Percentiles rank a stretch among this genome's conserved stretches.
Evolutionary conservation across 53 echinoderm and acorn worm species (phyloP).

Genomic region (Henricia sp.): DNA sequence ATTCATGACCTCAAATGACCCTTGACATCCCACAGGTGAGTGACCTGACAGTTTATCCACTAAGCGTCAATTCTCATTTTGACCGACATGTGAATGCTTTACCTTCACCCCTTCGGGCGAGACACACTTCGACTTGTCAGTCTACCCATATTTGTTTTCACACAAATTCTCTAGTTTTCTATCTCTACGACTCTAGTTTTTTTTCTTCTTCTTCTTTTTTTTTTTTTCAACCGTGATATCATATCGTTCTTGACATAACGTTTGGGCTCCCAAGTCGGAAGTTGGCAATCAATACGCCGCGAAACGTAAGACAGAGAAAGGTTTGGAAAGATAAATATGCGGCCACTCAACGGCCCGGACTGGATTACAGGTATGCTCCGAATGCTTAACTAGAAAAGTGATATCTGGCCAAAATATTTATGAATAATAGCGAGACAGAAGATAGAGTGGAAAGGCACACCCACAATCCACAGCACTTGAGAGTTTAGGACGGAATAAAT

Average conservation of each 20-base stretch:
- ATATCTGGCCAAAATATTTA: slow-evolving; percentile 23
- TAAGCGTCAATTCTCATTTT: background rate
- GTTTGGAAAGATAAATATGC: slow-evolving; percentile 1
- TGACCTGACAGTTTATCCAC: slow-evolving; percentile 16
- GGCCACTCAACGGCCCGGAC: background rate
- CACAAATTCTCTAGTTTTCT: background rate
- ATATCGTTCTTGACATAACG: slow-evolving; percentile 41
- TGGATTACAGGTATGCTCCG: background rate
- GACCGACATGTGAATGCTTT: background rate
- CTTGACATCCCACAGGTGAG: background rate
- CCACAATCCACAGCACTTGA: slow-evolving; percentile 2
- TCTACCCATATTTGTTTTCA: background rate
- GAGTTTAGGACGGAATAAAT: too few species aligned
- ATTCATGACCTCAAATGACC: background rate
- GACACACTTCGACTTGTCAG: slow-evolving; percentile 14
- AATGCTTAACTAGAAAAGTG: slow-evolving; percentile 2
- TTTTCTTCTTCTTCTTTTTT: background rate
- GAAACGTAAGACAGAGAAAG: slow-evolving; percentile 35
- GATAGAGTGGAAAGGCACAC: background rate
- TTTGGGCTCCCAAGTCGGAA: slow-evolving; percentile 18
- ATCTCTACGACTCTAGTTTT: background rate
- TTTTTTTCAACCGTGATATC: background rate
- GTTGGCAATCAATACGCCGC: slow-evolving; percentile 8
- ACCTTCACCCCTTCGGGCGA: background rate
- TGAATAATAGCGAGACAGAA: background rate